Evolutionary conservation across 2,888 invertebrate species (phyloP).

Genomic region (Tridacna crocea): DNA sequence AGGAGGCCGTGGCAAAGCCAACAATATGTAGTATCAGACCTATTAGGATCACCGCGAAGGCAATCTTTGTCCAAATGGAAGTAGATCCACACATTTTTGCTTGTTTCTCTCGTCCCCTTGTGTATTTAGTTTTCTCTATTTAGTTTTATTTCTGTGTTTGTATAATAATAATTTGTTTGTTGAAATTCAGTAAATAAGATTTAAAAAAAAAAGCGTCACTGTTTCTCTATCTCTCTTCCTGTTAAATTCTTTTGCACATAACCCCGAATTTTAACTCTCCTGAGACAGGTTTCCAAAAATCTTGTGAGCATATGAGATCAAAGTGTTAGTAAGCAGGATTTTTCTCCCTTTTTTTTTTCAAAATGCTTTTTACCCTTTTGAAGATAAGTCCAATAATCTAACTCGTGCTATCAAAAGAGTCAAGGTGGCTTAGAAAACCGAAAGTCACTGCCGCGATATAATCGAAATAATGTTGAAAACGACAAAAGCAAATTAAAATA

Average conservation of each 20-base stretch:
- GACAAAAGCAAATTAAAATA: too few species aligned
- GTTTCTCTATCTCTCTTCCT: too few species aligned
- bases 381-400: too few species aligned
- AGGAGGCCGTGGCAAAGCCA: slow-evolving; percentile 69
- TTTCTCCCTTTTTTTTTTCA: neutral
- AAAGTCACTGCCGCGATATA: too few species aligned
- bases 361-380: neutral
- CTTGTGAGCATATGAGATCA: neutral
- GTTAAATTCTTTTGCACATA: too few species aligned
- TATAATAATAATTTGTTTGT: neutral
- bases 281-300: neutral
- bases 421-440: too few species aligned
- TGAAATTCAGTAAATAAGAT: too few species aligned
- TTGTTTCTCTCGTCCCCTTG: neutral
- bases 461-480: too few species aligned
- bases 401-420: too few species aligned
- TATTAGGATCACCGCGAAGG: slow-evolving; percentile 59
- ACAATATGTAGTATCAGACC: slow-evolving; percentile 65
- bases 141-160: neutral
- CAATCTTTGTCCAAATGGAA: slow-evolving; percentile 70
- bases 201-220: too few species aligned
- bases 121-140: too few species aligned
- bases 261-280: too few species aligned
- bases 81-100: slow-evolving; percentile 61
- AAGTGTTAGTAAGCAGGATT: neutral